Evolutionary conservation across 2,888 invertebrate genomes (phyloP), one percentile per base, ranked within the genome.

Genomic region (Philhelius pedissequus): DNA sequence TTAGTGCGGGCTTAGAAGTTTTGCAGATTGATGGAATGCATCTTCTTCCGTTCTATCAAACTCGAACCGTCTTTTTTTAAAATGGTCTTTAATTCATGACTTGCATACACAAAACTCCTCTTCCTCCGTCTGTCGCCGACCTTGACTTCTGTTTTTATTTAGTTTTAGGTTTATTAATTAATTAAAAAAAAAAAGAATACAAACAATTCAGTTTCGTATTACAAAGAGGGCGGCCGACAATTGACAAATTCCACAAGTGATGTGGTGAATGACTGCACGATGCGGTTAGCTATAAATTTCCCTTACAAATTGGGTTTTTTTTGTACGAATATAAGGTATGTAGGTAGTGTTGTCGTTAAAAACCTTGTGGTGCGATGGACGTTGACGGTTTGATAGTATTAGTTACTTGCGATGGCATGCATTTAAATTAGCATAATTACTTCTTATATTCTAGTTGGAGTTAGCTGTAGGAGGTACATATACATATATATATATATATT

Each of bases 371-470:
- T 20, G 18, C 3, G 18, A 32, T 18, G 13, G 0, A 30, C 11
- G 11, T 2, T 4, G n/a, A n/a, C 22, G 25, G 40, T 15, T 27
- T 32, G n/a, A 25, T 43, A 15, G 43, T 69, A 35, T 43, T 15
- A 45, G 62, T 54, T 45, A 30, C 30, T 40, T 30, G 48, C 20
- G 52, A 43, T 62, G 69, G 62, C 54, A 79, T 75, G 70, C 74
- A 83, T 69, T 79, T 75, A 69, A 83, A 79, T 83, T 78, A 79
- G 79, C 83, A 83, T 83, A 79, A 79, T 74, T 30, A 43, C 27
- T 64, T 48, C 18, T 32, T 64, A 48, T 78, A 54, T 58, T 56
- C 38, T 7, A 56, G 32, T 35, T 56, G 56, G 20, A 20, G 32
- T 20, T 13, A 56, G 20, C 20, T 35, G 3, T 32, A 32, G 18